Percentiles rank a stretch among this genome's conserved stretches.
Evolutionary conservation across 2,888 invertebrate species (phyloP).

Genomic region (Octodonta nipae): DNA sequence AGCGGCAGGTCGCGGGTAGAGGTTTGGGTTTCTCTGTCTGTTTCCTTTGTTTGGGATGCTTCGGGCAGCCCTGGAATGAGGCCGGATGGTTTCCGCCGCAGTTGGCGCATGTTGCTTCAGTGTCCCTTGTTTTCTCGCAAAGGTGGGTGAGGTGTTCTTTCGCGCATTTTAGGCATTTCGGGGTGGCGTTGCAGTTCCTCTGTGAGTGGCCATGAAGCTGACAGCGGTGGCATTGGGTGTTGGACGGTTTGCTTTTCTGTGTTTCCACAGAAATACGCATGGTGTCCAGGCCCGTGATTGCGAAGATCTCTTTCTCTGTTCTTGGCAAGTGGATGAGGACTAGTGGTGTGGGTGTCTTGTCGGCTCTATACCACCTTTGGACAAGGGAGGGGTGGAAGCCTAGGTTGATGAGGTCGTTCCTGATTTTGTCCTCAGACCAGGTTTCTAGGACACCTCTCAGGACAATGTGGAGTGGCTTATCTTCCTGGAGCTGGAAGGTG

Average conservation of each 20-base stretch:
- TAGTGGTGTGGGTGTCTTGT: not conserved
- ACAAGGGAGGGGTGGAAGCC: conserved; percentile 1
- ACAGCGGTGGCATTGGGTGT: conserved; percentile 1
- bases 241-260: not conserved
- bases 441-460: not conserved
- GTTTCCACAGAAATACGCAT: not conserved
- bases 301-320: not conserved
- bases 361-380: not conserved
- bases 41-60: not conserved
- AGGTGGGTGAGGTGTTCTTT: conserved; percentile 2
- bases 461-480: not conserved
- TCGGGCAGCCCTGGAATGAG: not conserved
- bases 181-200: conserved; percentile 2
- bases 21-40: too few species aligned
- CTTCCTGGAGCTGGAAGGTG: not conserved
- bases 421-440: not conserved
- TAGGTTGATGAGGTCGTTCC: not conserved
- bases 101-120: conserved; percentile 6
- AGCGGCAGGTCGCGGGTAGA: too few species aligned
- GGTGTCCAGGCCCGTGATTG: not conserved
- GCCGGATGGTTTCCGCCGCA: conserved; percentile 6
- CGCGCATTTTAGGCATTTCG: conserved; percentile 7
- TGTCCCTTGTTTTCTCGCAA: conserved; percentile 5
- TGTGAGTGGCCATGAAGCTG: not conserved
- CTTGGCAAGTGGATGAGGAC: not conserved